Conservation (phyloP, 2,797 vertebrate species). For the Gallirallus australis region DNA sequence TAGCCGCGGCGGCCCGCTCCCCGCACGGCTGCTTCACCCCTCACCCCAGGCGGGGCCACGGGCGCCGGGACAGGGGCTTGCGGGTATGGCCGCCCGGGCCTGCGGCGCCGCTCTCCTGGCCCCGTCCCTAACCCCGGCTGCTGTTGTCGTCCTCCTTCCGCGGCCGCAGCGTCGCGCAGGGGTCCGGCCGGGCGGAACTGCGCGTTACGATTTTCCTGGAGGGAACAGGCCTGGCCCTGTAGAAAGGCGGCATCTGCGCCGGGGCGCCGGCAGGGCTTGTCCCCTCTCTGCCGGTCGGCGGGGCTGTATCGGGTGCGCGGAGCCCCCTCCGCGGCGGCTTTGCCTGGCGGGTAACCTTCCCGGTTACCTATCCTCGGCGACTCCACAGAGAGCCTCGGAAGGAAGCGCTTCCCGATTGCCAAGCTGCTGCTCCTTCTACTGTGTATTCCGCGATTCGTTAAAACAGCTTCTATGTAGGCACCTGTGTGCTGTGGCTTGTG, state of each 20-base stretch:
- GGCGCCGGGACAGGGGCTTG: too few species aligned
- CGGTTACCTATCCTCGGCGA: fast-evolving
- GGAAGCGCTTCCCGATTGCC: too few species aligned
- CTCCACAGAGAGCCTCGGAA: too few species aligned
- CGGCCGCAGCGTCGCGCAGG: not conserved
- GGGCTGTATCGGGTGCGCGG: too few species aligned
- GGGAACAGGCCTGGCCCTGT: not conserved
- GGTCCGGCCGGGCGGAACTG: not conserved
- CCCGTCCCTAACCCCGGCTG: not conserved
- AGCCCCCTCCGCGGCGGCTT: too few species aligned
- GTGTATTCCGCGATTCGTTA: not conserved
- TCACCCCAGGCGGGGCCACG: not conserved
- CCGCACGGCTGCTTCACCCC: not conserved
- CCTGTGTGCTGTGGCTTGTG: not conserved
- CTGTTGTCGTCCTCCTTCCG: not conserved
- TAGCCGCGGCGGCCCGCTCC: too few species aligned
- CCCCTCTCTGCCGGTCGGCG: too few species aligned
- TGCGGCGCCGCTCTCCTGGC: not conserved
- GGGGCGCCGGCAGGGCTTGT: not conserved
- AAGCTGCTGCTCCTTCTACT: fast-evolving
- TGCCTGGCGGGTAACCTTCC: not conserved
- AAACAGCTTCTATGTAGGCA: fast-evolving
- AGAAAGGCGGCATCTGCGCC: too few species aligned
- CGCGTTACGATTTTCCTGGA: too few species aligned
- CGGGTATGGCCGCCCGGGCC: not conserved